phyloP scores from a whole-genome alignment of 2,797 vertebrate genomes.

The Petrocephalus schoutedeni region DNA sequence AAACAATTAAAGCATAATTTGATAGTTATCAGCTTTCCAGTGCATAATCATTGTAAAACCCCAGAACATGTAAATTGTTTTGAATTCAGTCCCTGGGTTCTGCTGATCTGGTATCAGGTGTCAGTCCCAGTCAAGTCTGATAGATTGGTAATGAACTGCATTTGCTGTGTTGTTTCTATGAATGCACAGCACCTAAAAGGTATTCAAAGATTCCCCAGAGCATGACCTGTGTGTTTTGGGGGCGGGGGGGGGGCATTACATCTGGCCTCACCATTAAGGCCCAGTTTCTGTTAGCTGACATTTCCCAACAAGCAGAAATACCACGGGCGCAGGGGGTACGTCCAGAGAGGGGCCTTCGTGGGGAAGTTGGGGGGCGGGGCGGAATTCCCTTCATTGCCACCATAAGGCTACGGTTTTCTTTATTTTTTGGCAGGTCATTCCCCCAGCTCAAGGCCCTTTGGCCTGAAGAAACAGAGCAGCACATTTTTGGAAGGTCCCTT shows the following conservation, averaged over 20 bases:
- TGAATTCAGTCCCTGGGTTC: not conserved
- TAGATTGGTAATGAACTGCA: not conserved
- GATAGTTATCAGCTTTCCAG: not conserved
- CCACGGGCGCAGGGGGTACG: not conserved
- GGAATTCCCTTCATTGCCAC: constrained; percentile 46
- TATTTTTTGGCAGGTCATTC: not conserved
- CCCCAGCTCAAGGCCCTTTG: constrained; percentile 42
- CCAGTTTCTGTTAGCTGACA: constrained; percentile 35
- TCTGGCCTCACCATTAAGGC: constrained; percentile 51
- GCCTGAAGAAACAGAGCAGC: constrained; percentile 37
- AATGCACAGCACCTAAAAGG: constrained; percentile 19
- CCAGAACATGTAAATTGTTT: not conserved
- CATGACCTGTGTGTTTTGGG: not conserved
- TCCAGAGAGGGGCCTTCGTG: constrained; percentile 18
- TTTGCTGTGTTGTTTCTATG: constrained; percentile 24
- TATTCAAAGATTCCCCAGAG: constrained; percentile 21
- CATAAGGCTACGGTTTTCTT: constrained; percentile 62
- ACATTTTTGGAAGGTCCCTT: constrained; percentile 39
- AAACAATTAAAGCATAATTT: not conserved
- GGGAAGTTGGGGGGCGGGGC: not conserved
- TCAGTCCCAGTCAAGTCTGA: not conserved
- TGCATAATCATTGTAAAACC: not conserved
- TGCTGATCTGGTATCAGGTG: not conserved
- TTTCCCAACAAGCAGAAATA: constrained; percentile 41
- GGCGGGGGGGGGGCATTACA: constrained; percentile 29